A percentile compares a stretch with the other conserved stretches of the same genome.
Conservation (phyloP, 1,140 invertebrate species). For the Diabrotica undecimpunctata region DNA sequence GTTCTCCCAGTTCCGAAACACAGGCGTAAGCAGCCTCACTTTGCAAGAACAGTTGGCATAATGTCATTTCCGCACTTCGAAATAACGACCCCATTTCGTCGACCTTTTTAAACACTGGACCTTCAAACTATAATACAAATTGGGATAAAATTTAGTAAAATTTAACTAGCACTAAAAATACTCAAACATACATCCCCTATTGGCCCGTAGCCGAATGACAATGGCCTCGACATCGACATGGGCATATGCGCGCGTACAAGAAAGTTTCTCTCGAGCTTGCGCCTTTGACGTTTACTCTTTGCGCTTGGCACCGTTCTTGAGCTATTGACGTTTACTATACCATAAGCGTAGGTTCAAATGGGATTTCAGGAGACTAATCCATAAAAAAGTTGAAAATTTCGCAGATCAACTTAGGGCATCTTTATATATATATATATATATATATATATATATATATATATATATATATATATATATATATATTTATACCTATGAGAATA, state of each 20-base stretch:
- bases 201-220: constrained; percentile 15
- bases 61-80: constrained; percentile 86
- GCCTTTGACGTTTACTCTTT: background rate
- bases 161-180: background rate
- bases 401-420: no score
- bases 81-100: constrained; percentile 72
- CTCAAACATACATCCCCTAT: constrained; percentile 5
- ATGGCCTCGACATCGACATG: constrained; percentile 14
- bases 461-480: no score
- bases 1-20: constrained; percentile 87
- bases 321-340: no score
- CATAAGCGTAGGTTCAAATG: no score
- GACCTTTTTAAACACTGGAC: constrained; percentile 9
- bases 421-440: no score
- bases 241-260: background rate
- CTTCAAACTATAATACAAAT: constrained; percentile 9
- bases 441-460: no score
- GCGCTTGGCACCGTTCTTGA: background rate
- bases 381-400: no score
- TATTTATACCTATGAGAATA: no score
- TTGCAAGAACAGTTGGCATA: constrained; percentile 87
- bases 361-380: no score
- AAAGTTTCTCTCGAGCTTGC: constrained; percentile 9
- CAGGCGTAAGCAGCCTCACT: constrained; percentile 92
- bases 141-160: constrained; percentile 6